Percentiles rank a stretch among this genome's conserved stretches.
Evolutionary conservation across 2,797 vertebrate genomes (phyloP).

Genomic region (Balearica regulorum): DNA sequence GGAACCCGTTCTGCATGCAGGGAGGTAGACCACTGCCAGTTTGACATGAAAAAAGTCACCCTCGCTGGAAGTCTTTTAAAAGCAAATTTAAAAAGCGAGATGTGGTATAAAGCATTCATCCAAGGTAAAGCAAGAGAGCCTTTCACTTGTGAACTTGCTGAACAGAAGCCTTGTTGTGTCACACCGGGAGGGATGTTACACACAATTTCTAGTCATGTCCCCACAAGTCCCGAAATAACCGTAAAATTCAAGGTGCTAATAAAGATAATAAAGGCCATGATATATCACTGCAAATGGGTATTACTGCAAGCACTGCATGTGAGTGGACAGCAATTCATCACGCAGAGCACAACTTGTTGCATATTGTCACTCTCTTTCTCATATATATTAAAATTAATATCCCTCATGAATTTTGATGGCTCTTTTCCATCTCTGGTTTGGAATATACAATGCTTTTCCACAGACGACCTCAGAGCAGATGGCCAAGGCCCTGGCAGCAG

Average conservation of each 20-base stretch:
- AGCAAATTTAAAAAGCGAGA: neutral
- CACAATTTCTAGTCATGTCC: neutral
- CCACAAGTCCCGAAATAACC: neutral
- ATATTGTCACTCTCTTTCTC: neutral
- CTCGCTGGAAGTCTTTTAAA: neutral
- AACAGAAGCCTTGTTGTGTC: neutral
- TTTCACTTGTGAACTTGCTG: neutral
- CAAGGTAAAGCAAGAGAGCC: neutral
- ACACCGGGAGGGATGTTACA: neutral
- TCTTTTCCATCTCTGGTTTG: neutral
- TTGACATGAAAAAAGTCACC: neutral
- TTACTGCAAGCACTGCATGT: neutral
- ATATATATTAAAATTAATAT: constrained; percentile 37
- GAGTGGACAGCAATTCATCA: neutral
- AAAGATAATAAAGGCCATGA: constrained; percentile 28
- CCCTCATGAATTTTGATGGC: constrained; percentile 15
- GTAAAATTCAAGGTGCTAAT: constrained; percentile 11
- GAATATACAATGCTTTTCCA: neutral
- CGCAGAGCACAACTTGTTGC: neutral
- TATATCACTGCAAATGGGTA: neutral
- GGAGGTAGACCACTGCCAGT: neutral
- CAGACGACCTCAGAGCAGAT: neutral
- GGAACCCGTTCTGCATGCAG: neutral
- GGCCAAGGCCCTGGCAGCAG: too few species aligned
- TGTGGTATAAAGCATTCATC: neutral